phyloP scores from a whole-genome alignment of 2,113 vertebrate species.

The Orthonyx spaldingii region DNA sequence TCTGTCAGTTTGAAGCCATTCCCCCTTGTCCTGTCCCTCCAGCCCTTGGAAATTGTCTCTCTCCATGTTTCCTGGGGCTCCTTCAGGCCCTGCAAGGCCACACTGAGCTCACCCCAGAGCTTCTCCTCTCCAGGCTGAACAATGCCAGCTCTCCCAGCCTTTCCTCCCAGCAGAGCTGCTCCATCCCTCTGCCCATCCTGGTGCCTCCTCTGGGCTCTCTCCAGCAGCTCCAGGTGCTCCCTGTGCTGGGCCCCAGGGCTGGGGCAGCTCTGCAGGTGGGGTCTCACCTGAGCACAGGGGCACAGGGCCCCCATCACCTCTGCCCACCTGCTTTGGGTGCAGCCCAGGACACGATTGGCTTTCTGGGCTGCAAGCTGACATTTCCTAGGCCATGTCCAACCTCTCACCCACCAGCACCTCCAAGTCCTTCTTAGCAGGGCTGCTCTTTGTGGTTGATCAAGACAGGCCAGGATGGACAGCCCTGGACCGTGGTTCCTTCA shows the following conservation, averaged over 20 bases:
- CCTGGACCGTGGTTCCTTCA: neutral
- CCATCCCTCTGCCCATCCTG: neutral
- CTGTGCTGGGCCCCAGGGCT: neutral
- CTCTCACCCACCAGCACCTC: neutral
- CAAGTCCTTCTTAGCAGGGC: neutral
- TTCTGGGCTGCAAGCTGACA: neutral
- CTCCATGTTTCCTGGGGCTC: neutral
- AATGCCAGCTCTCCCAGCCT: neutral
- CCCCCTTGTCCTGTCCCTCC: fast-evolving
- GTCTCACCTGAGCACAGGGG: neutral
- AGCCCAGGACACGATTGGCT: neutral
- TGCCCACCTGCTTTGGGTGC: fast-evolving
- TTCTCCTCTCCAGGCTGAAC: neutral
- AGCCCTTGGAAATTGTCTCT: neutral
- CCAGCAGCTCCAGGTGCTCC: neutral
- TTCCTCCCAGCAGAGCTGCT: neutral
- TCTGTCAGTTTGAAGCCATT: neutral
- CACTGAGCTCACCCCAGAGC: neutral
- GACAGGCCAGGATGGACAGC: neutral
- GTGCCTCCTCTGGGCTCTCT: neutral
- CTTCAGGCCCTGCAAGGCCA: neutral
- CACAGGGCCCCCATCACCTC: fast-evolving
- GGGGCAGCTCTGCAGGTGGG: neutral
- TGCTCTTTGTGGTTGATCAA: fast-evolving
- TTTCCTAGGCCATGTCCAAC: neutral